Evolutionary conservation across 1,140 invertebrate species (phyloP).

Genomic region (Choristoneura fumiferana): DNA sequence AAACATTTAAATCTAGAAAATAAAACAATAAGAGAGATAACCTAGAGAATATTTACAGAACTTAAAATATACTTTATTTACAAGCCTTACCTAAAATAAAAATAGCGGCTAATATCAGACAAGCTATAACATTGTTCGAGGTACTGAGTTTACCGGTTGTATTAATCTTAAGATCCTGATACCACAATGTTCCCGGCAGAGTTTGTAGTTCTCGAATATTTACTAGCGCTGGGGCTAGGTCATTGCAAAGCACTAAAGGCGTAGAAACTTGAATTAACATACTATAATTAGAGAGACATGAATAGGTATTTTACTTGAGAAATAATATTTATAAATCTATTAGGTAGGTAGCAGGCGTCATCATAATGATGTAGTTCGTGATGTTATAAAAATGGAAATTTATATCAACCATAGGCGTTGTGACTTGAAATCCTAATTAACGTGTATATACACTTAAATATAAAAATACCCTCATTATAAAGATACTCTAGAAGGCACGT

Average conservation of each 20-base stretch:
- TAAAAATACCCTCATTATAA: slow-evolving; percentile 58
- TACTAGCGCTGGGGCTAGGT: neutral
- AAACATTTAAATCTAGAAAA: slow-evolving; percentile 1
- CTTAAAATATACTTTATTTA: slow-evolving; percentile 6
- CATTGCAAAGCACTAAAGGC: slow-evolving; percentile 15
- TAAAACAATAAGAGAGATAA: slow-evolving; percentile 7
- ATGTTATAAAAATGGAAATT: slow-evolving; percentile 27
- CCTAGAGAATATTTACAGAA: slow-evolving; percentile 15
- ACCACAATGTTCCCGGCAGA: too few relatives aligned
- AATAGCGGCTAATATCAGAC: slow-evolving; percentile 8
- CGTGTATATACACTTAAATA: slow-evolving; percentile 49
- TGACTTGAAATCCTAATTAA: slow-evolving; percentile 42
- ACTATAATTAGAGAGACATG: slow-evolving; percentile 9
- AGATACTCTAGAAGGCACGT: slow-evolving; percentile 59
- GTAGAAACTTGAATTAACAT: neutral
- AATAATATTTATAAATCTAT: slow-evolving; percentile 4
- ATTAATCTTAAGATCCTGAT: too few relatives aligned
- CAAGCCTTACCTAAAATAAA: slow-evolving; percentile 15
- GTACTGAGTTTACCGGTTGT: neutral
- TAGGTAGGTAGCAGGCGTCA: slow-evolving; percentile 5
- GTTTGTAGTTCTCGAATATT: neutral
- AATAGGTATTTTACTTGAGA: neutral
- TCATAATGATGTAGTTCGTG: slow-evolving; percentile 1
- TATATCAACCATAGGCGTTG: slow-evolving; percentile 25
- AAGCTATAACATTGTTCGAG: slow-evolving; percentile 11